A percentile compares a stretch with the other conserved stretches of the same genome.
phyloP scores from a whole-genome alignment of 2,113 vertebrate genomes.

The Nasalis larvatus region DNA sequence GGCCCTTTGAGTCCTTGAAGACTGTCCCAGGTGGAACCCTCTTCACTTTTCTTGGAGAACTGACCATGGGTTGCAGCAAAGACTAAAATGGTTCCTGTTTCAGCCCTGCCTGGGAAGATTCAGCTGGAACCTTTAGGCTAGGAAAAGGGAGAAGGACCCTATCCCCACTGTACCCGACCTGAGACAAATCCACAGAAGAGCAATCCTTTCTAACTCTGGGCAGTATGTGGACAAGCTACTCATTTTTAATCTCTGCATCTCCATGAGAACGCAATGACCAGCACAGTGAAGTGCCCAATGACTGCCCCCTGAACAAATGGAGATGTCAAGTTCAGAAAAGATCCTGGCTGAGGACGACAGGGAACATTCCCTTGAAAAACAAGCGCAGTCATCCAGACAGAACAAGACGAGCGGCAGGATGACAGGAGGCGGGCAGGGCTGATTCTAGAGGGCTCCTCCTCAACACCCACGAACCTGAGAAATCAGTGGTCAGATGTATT shows the following conservation, averaged over 20 bases:
- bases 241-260: neutral
- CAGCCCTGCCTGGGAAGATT: neutral
- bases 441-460: no score
- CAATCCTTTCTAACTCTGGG: neutral
- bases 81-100: neutral
- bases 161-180: rapidly evolving
- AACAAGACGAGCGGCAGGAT: neutral
- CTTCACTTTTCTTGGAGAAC: neutral
- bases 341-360: neutral
- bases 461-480: neutral
- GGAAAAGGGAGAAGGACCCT: neutral
- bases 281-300: neutral
- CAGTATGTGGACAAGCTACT: neutral
- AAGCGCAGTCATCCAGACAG: neutral
- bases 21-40: neutral
- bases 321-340: neutral
- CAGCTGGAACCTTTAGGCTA: neutral
- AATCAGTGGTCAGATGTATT: neutral
- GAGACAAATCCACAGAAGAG: neutral
- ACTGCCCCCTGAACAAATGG: neutral
- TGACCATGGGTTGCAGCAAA: rapidly evolving
- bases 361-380: neutral
- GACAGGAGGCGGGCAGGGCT: no score
- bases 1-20: rapidly evolving
- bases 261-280: neutral